Percentiles rank a stretch among this genome's conserved stretches.
These are phyloP conservation scores for Lota lota DNA, from an alignment of 2,113 vertebrate genomes.

Conservation along the genomic window DNA sequence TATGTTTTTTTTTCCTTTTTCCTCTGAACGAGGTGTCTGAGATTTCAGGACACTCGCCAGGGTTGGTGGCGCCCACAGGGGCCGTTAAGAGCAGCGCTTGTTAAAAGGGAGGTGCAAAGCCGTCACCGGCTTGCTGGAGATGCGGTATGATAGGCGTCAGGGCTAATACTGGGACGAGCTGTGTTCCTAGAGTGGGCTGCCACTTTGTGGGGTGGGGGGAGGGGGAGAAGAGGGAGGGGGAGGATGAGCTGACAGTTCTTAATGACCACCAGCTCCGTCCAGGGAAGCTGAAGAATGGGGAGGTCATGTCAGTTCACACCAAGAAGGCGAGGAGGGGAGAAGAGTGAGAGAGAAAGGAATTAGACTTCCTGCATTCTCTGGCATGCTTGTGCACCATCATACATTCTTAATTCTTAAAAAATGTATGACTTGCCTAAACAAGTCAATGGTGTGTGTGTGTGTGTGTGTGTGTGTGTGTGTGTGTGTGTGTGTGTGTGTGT, in stretches of 20 bases:
- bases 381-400: conserved; percentile 32
- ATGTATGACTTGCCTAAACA: not conserved
- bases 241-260: conserved; percentile 45
- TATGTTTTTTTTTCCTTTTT: too few relatives aligned
- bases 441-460: not conserved
- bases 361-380: conserved; percentile 17
- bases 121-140: conserved; percentile 46
- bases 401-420: conserved; percentile 57
- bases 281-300: conserved; percentile 28
- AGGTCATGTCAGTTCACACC: conserved; percentile 22
- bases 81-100: conserved; percentile 42
- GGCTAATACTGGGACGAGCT: conserved; percentile 28
- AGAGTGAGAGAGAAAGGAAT: conserved; percentile 3
- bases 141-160: conserved; percentile 51
- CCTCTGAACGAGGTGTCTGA: conserved; percentile 32
- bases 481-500: conserved; percentile 1
- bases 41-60: conserved; percentile 40
- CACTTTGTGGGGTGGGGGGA: conserved; percentile 8
- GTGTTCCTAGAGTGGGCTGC: conserved; percentile 40
- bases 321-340: conserved; percentile 6
- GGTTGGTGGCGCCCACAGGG: conserved; percentile 12
- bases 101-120: conserved; percentile 48
- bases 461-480: conserved; percentile 8
- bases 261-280: conserved; percentile 43
- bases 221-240: not conserved